phyloP scores from a whole-genome alignment of 2,888 invertebrate species.

The Apotomis capreana region DNA sequence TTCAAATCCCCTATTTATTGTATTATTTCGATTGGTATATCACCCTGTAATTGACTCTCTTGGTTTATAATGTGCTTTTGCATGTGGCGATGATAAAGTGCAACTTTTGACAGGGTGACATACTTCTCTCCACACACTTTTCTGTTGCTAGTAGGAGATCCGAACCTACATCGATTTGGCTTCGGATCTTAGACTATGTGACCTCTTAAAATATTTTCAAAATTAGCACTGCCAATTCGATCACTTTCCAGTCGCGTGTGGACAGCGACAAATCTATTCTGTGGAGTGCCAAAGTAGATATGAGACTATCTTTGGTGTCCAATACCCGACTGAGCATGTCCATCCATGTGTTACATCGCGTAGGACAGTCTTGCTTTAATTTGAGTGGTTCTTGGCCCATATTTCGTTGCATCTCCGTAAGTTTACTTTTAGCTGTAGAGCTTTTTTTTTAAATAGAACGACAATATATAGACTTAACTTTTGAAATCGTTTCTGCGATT shows the following conservation, averaged over 20 bases:
- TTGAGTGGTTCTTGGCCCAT: neutral
- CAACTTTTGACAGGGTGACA: conserved; percentile 1
- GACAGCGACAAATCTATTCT: neutral
- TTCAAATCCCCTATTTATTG: neutral
- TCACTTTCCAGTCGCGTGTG: neutral
- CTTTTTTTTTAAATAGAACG: no score
- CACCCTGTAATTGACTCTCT: no score
- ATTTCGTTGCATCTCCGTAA: no score
- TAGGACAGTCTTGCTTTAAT: neutral
- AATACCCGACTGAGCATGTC: conserved; percentile 3
- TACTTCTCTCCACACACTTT: conserved; percentile 2
- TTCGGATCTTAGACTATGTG: neutral
- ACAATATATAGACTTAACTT: no score
- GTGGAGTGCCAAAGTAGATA: neutral
- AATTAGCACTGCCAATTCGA: neutral
- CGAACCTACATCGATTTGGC: no score
- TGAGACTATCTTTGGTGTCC: neutral
- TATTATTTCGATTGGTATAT: neutral
- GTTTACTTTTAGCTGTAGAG: no score
- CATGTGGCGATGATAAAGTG: conserved; percentile 10
- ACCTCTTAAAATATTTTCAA: conserved; percentile 1
- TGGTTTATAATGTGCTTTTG: neutral
- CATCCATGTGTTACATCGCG: neutral
- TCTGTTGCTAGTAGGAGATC: neutral
- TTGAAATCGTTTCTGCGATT: no score